A percentile compares a stretch with the other conserved stretches of the same genome.
phyloP scores from a whole-genome alignment of 2,888 invertebrate species.

The Nomada goodeniana region DNA sequence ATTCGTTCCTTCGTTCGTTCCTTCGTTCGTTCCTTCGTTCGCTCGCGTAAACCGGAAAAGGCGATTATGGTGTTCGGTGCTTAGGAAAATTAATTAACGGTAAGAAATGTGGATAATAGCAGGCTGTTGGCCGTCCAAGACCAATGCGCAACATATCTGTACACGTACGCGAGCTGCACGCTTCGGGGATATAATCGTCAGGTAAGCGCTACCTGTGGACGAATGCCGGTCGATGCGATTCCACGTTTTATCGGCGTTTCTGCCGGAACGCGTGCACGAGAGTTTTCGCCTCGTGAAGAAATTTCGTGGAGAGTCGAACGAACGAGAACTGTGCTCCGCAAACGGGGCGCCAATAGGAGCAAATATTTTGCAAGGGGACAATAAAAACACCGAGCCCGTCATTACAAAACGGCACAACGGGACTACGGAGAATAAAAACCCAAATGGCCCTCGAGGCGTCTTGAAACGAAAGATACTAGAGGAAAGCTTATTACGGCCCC shows the following conservation, averaged over 20 bases:
- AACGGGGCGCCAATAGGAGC: not conserved
- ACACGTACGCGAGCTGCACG: constrained; percentile 17
- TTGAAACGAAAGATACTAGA: constrained; percentile 15
- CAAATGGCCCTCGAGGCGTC: not conserved
- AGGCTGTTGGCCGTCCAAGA: constrained; percentile 22
- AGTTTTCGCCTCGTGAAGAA: constrained; percentile 45
- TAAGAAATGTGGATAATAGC: constrained; percentile 64
- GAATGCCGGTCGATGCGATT: constrained; percentile 36
- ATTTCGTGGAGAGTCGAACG: too few relatives aligned
- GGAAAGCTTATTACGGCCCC: constrained; percentile 32
- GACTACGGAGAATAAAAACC: constrained; percentile 19
- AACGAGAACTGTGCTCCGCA: not conserved
- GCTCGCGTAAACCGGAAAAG: constrained; percentile 22
- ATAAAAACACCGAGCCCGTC: not conserved
- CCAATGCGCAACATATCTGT: not conserved
- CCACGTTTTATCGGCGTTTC: constrained; percentile 35
- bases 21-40: not conserved
- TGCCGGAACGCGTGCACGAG: constrained; percentile 20
- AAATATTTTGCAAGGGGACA: not conserved
- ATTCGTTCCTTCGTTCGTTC: too few relatives aligned
- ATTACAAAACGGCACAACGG: not conserved
- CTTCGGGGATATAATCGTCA: constrained; percentile 55
- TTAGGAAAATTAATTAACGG: constrained; percentile 57
- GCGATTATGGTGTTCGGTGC: constrained; percentile 42
- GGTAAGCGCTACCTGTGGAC: constrained; percentile 38